Evolutionary conservation across 2,888 invertebrate genomes (phyloP).

Genomic region (Parasteatoda lunata): DNA sequence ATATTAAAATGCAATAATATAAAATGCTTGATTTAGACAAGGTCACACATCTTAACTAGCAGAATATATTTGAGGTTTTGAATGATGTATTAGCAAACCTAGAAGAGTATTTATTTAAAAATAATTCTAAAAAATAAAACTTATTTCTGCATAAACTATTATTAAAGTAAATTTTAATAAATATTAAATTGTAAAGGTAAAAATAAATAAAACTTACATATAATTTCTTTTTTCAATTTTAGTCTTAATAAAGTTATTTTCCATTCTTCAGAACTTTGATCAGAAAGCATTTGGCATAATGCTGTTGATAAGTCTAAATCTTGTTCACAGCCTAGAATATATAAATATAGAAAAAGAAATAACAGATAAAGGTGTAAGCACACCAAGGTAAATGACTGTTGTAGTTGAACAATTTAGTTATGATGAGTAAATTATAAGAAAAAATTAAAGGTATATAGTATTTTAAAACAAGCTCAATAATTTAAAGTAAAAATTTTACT

Average conservation of each 20-base stretch:
- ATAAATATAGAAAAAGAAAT: not conserved
- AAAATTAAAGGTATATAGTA: no score
- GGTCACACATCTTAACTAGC: no score
- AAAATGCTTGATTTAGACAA: no score
- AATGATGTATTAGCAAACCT: not conserved
- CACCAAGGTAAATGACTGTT: not conserved
- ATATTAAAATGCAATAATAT: no score
- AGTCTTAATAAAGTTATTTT: constrained; percentile 23
- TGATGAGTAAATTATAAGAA: no score
- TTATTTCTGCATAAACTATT: not conserved
- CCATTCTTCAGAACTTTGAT: constrained; percentile 37
- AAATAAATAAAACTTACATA: not conserved
- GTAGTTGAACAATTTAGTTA: not conserved
- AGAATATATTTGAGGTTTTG: not conserved
- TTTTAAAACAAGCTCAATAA: no score
- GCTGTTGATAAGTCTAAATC: constrained; percentile 43
- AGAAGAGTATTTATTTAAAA: not conserved
- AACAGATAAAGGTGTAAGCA: not conserved
- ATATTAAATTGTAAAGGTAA: not conserved
- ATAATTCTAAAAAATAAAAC: not conserved
- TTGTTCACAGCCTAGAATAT: constrained; percentile 20
- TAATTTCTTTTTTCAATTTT: constrained; percentile 14
- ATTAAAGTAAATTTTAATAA: not conserved
- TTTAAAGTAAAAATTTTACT: no score
- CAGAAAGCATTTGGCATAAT: constrained; percentile 41